Evolutionary conservation across 1,140 invertebrate species (phyloP).

Genomic region (roundworm (Caenorhabditis elegans)): WBcel235 BX284606.5:10635001-10635500

Average conservation of each 20-base stretch:
- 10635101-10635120: too few species aligned
- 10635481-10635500: too few species aligned
- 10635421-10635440: neutral
- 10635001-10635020: neutral
- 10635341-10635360: constrained; percentile 18
- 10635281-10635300: neutral
- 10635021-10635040: neutral
- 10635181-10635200: too few species aligned
- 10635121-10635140: too few species aligned
- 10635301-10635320: neutral
- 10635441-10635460: neutral
- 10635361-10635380: neutral
- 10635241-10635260: neutral
- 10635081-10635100: neutral
- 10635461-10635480: too few species aligned
- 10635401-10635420: neutral
- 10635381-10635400: neutral
- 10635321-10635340: constrained; percentile 18
- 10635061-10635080: neutral
- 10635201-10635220: neutral
- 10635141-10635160: too few species aligned
- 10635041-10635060: neutral
- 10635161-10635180: too few species aligned
- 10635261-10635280: constrained; percentile 13
- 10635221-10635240: neutral